These are phyloP conservation scores for Elephas maximus DNA, from an alignment of 2,113 vertebrate species.

Conservation along the genomic window DNA sequence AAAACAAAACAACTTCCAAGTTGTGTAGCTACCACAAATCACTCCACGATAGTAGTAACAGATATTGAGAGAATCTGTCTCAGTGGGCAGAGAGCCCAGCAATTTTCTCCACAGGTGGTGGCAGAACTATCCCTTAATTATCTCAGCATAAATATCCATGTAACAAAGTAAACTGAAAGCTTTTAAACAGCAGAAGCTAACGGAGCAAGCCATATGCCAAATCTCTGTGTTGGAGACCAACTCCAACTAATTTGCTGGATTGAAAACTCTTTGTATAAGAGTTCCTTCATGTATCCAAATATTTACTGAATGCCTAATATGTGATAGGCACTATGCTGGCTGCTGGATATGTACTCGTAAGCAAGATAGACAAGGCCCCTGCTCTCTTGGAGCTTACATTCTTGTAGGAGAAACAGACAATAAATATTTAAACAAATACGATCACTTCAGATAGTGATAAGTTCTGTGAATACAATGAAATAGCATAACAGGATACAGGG, in stretches of 20 bases:
- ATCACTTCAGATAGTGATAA: not conserved
- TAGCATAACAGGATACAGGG: not conserved
- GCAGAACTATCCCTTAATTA: not conserved
- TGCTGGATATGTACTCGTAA: not conserved
- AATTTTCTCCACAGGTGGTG: not conserved
- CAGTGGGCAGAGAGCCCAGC: not conserved
- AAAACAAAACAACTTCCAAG: not conserved
- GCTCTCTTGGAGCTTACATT: constrained; percentile 31
- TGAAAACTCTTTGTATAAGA: not conserved
- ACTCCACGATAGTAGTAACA: not conserved
- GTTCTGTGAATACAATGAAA: constrained; percentile 22
- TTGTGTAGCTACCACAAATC: constrained; percentile 19
- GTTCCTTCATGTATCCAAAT: not conserved
- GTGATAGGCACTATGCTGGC: not conserved
- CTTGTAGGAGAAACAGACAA: not conserved
- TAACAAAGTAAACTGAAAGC: constrained; percentile 7
- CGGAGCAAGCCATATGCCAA: not conserved
- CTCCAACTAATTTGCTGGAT: not conserved
- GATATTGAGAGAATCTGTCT: constrained; percentile 6
- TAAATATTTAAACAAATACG: not conserved
- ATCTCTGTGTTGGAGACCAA: constrained; percentile 22
- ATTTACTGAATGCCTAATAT: not conserved
- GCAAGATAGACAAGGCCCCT: not conserved
- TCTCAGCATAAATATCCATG: not conserved
- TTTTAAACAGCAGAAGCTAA: not conserved